phyloP scores from a whole-genome alignment of 2,797 vertebrate genomes.

The Zalophus californianus region DNA sequence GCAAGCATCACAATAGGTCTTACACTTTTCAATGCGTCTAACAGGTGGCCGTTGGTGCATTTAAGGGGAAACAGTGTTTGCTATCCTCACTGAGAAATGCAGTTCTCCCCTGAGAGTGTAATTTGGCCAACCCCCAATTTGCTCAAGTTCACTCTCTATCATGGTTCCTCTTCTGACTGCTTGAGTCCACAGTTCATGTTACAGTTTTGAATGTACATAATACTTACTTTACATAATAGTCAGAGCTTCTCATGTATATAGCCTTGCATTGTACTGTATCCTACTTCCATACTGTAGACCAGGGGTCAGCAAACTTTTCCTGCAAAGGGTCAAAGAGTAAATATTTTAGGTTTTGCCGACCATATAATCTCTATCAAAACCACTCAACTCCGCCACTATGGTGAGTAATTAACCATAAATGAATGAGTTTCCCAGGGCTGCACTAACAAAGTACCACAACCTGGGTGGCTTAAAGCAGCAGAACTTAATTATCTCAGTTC shows the following conservation, averaged over 20 bases:
- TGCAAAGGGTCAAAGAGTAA: neutral
- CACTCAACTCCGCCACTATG: neutral
- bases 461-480: neutral
- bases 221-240: neutral
- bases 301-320: neutral
- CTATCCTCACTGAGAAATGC: neutral
- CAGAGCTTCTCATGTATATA: neutral
- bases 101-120: neutral
- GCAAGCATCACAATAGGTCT: neutral
- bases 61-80: neutral
- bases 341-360: neutral
- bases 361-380: neutral
- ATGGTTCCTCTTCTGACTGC: neutral
- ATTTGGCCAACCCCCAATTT: neutral
- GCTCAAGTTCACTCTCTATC: neutral
- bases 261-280: neutral
- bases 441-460: neutral
- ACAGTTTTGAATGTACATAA: neutral
- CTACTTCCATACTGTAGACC: neutral
- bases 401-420: neutral
- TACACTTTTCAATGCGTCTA: neutral
- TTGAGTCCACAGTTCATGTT: neutral
- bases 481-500: neutral
- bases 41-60: neutral
- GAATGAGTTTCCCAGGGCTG: neutral